Evolutionary conservation across 2,888 invertebrate species (phyloP).

Genomic region (Sthenelais limicola): DNA sequence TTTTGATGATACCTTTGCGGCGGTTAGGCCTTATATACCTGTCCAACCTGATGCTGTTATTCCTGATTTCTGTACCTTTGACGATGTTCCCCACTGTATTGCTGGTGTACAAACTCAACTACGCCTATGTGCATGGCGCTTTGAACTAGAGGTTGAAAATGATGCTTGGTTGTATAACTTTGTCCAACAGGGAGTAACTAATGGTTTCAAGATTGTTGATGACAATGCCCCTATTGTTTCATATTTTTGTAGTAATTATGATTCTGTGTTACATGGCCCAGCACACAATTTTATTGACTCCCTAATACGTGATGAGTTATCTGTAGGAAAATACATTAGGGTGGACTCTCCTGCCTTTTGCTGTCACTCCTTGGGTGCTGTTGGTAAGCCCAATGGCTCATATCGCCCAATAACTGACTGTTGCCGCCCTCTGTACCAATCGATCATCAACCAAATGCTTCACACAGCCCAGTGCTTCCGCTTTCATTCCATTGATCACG

Average conservation of each 20-base stretch:
- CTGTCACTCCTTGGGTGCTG: neutral
- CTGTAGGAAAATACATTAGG: neutral
- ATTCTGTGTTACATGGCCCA: neutral
- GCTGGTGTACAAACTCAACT: neutral
- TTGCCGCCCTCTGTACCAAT: neutral
- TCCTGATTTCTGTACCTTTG: too few relatives aligned
- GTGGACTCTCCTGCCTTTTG: neutral
- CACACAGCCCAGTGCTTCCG: neutral
- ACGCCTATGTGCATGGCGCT: neutral
- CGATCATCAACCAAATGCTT: neutral
- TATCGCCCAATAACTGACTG: neutral
- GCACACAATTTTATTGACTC: neutral
- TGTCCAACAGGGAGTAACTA: neutral
- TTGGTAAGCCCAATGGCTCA: neutral
- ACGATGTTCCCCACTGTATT: neutral
- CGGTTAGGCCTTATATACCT: too few relatives aligned
- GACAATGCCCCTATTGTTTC: neutral
- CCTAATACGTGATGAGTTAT: neutral
- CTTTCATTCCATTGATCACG: neutral
- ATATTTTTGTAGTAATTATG: neutral
- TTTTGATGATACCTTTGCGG: neutral
- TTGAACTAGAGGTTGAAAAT: neutral
- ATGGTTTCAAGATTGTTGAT: neutral
- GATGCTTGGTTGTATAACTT: neutral
- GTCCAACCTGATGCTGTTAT: too few relatives aligned